Evolutionary conservation across 2,888 invertebrate genomes (phyloP), one percentile per base, ranked within the genome.

Genomic region (Aromia moschata): DNA sequence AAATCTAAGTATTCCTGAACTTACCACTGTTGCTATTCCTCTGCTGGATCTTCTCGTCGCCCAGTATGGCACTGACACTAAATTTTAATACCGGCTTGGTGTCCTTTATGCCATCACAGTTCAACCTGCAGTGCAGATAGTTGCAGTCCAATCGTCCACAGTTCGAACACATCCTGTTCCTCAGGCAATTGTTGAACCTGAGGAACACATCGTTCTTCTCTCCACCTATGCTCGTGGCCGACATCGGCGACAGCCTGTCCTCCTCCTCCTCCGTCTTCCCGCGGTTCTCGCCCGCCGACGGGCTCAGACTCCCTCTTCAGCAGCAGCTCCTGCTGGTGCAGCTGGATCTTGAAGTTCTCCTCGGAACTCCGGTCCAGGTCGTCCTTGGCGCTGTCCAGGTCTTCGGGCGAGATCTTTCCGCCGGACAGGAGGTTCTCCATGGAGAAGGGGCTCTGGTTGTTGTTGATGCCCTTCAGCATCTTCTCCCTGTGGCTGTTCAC

Each of bases 11-110:
- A n/a, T n/a, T n/a, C 16, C 5, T 9, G 3, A 14, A 60, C 65
- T 63, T 54, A 67, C 68, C 68, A 59, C 56, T 59, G 58, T 58
- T 66, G 49, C 57, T 67, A 57, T 62, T 65, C 55, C 69, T 68
- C 31, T 63, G 68, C 36, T 68, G 67, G 12, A 65, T 61, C 49
- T 71, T 71, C 69, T 89, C 87, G 64, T 84, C 84, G 1, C 93
- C 93, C 72, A 95, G 83, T 71, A 95, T 95, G 41, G 94, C 94
- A 84, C 91, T 94, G 65, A 95, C 94, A 87, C 94, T 94, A 82
- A 95, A 95, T 81, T 94, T 94, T 72, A 94, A 84, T 76, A 92
- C 86, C 14, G 94, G 94, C 74, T 93, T 93, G 52, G 68, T 76
- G 69, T 80, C 80, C 55, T 80, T 80, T 54, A 78, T 73, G 61